phyloP scores from a whole-genome alignment of 2,888 invertebrate species.

The Meta bourneti region DNA sequence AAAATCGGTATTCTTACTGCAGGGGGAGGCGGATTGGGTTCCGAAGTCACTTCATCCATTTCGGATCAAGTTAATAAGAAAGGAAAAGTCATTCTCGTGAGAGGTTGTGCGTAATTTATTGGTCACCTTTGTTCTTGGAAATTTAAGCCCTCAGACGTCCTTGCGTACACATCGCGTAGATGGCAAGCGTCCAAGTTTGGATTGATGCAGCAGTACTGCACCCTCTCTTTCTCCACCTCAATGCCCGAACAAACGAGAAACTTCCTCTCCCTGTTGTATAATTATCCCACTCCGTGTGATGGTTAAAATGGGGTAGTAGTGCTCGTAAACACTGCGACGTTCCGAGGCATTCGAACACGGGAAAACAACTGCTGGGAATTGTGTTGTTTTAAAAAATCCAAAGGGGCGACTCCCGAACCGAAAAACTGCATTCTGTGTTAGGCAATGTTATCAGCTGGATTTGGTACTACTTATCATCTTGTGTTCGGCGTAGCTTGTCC shows the following conservation, averaged over 20 bases:
- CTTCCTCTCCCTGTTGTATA: constrained; percentile 16
- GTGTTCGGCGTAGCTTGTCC: too few species aligned
- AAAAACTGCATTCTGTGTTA: too few species aligned
- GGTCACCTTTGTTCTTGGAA: neutral
- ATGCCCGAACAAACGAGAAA: neutral
- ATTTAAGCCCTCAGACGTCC: constrained; percentile 20
- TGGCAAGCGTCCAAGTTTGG: constrained; percentile 37
- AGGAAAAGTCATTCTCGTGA: neutral
- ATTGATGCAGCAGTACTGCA: neutral
- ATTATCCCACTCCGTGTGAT: constrained; percentile 10
- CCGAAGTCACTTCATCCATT: neutral
- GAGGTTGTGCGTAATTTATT: neutral
- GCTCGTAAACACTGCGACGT: constrained; percentile 3
- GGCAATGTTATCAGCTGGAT: too few species aligned
- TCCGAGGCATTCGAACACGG: constrained; percentile 11
- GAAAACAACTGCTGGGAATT: neutral
- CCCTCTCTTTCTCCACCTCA: constrained; percentile 6
- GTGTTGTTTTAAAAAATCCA: too few species aligned
- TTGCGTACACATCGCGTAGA: neutral
- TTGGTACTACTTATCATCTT: too few species aligned
- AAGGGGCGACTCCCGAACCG: too few species aligned
- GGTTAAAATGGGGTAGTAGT: constrained; percentile 6
- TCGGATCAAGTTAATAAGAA: neutral
- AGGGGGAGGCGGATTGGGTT: neutral
- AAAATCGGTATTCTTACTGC: neutral